Conservation (phyloP, 2,797 vertebrate species). For the Spinus olivaceus region DNA sequence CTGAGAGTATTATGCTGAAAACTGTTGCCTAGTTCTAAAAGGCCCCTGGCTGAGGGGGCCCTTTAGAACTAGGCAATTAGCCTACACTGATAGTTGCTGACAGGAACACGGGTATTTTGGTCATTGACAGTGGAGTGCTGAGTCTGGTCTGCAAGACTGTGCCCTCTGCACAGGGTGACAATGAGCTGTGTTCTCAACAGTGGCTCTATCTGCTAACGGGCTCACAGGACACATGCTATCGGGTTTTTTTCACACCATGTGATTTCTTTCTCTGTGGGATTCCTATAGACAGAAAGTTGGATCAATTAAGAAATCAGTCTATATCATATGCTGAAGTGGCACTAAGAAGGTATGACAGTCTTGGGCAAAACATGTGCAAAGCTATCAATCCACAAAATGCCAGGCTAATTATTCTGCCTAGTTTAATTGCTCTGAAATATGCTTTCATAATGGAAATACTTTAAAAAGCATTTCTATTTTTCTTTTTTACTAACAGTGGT, state of each 20-base stretch:
- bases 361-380: background rate
- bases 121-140: background rate
- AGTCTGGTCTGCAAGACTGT: background rate
- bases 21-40: background rate
- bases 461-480: background rate
- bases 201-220: background rate
- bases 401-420: background rate
- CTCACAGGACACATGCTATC: accelerated
- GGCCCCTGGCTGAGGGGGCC: background rate
- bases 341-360: background rate
- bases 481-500: background rate
- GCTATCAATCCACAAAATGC: background rate
- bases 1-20: background rate
- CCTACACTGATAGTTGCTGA: background rate
- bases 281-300: background rate
- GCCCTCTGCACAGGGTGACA: background rate
- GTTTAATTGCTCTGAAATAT: background rate
- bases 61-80: background rate
- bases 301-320: background rate
- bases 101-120: background rate
- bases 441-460: background rate
- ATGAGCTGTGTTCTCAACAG: background rate
- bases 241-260: background rate
- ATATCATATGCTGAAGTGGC: background rate
- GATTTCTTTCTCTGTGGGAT: background rate